A percentile compares a stretch with the other conserved stretches of the same genome.
Evolutionary conservation across 2,888 invertebrate genomes (phyloP).

Genomic region (Chymomyza caudatula): DNA sequence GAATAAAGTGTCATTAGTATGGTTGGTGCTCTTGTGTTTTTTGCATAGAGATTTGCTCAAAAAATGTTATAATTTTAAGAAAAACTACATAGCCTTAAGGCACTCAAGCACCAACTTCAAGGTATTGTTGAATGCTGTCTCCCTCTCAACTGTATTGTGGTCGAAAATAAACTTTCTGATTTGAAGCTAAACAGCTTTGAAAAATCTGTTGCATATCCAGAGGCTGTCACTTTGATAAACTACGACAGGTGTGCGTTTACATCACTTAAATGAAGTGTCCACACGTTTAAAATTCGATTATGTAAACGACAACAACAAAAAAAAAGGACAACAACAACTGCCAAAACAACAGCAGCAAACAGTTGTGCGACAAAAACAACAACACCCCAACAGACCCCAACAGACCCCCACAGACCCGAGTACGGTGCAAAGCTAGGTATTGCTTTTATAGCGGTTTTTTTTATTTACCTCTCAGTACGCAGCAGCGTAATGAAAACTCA

Average conservation of each 20-base stretch:
- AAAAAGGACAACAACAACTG: constrained; percentile 9
- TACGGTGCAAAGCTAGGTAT: neutral
- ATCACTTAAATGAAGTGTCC: constrained; percentile 43
- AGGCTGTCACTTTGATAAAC: constrained; percentile 34
- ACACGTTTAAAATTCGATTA: constrained; percentile 62
- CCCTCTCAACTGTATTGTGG: too few species aligned
- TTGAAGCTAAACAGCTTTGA: neutral
- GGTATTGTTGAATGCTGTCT: too few species aligned
- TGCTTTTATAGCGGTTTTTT: constrained; percentile 39
- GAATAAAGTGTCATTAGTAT: too few species aligned
- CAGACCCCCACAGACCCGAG: neutral
- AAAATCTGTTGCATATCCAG: constrained; percentile 22
- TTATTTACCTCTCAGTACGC: neutral
- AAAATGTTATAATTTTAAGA: too few species aligned
- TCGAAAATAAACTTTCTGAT: neutral
- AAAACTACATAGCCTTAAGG: too few species aligned
- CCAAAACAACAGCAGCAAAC: neutral
- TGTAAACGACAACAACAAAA: constrained; percentile 39
- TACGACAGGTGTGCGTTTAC: constrained; percentile 43
- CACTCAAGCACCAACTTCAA: too few species aligned
- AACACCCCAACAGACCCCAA: neutral
- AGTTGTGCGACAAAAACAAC: constrained; percentile 40
- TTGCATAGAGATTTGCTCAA: too few species aligned
- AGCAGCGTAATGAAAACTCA: constrained; percentile 64
- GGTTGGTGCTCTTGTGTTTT: too few species aligned